Evolutionary conservation across 2,888 invertebrate genomes (phyloP).

Genomic region (Plutella xylostella): DNA sequence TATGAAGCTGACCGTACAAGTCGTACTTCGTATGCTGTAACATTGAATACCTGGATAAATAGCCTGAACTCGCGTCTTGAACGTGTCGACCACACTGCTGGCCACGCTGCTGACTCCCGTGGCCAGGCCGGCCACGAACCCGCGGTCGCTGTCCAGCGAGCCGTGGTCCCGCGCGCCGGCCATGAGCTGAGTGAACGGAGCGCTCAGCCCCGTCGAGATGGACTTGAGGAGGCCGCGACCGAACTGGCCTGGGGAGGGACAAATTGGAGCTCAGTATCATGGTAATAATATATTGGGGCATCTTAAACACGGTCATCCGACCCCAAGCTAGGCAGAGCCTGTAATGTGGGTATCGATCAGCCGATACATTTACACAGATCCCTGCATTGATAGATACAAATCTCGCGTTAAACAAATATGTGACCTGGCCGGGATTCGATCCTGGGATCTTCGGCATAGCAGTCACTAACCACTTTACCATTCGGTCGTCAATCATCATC

Average conservation of each 20-base stretch:
- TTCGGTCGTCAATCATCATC: too few relatives aligned
- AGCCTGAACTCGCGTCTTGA: constrained; percentile 64
- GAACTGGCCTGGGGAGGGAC: constrained; percentile 46
- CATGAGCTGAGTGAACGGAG: constrained; percentile 70
- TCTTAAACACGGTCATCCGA: neutral
- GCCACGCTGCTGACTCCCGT: constrained; percentile 53
- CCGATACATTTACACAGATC: too few relatives aligned
- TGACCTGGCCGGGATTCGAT: too few relatives aligned
- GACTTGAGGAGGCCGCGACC: constrained; percentile 56
- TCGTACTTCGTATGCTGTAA: too few relatives aligned
- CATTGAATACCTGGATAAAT: constrained; percentile 64
- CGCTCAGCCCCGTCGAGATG: constrained; percentile 49
- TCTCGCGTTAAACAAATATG: too few relatives aligned
- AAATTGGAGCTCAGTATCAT: neutral
- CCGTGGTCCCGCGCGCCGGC: constrained; percentile 65
- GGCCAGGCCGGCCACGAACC: constrained; percentile 57
- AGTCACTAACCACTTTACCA: too few relatives aligned
- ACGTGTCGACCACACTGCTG: constrained; percentile 50
- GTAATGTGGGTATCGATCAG: too few relatives aligned
- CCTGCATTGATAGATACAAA: too few relatives aligned
- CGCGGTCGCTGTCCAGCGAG: constrained; percentile 72
- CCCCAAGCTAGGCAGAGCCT: too few relatives aligned
- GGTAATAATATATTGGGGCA: too few relatives aligned
- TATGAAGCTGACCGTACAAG: too few relatives aligned
- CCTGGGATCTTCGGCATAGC: too few relatives aligned